Conservation (phyloP, 1,140 invertebrate species). For the Drosophila gunungcola region DNA sequence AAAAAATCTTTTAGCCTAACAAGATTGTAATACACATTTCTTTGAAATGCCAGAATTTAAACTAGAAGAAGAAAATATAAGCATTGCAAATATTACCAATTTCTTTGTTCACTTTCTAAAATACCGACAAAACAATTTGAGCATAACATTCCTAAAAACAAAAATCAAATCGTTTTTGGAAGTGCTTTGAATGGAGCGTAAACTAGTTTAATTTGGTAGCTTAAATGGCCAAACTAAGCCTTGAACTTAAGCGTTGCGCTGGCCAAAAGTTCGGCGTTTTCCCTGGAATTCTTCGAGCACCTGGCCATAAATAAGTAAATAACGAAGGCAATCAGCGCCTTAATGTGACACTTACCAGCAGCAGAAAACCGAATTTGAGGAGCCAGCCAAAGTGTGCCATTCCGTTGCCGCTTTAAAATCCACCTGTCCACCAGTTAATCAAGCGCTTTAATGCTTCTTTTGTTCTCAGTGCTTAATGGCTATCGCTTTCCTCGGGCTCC, state of each 20-base stretch:
- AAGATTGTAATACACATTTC: too few species aligned
- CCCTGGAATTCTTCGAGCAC: constrained; percentile 30
- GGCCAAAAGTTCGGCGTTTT: constrained; percentile 10
- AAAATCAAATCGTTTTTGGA: neutral
- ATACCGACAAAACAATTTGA: neutral
- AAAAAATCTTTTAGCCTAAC: too few species aligned
- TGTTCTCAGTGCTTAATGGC: constrained; percentile 56
- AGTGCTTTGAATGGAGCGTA: neutral
- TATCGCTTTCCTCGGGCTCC: constrained; percentile 50
- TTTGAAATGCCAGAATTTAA: too few species aligned
- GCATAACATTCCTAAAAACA: neutral
- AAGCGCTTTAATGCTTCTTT: constrained; percentile 49
- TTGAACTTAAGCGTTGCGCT: constrained; percentile 31
- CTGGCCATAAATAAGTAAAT: constrained; percentile 30
- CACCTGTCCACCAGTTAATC: constrained; percentile 48
- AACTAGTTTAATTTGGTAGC: constrained; percentile 26
- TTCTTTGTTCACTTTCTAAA: neutral
- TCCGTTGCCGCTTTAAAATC: constrained; percentile 27
- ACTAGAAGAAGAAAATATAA: too few species aligned
- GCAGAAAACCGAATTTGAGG: constrained; percentile 69
- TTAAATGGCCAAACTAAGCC: constrained; percentile 16
- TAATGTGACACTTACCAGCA: constrained; percentile 70
- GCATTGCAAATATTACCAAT: too few species aligned
- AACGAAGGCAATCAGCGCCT: constrained; percentile 7
- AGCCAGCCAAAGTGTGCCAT: constrained; percentile 83